These are phyloP conservation scores for Morbakka virulenta DNA, from an alignment of 30 jellyfish, hydroid and myxozoan species.

Conservation along the genomic window DNA sequence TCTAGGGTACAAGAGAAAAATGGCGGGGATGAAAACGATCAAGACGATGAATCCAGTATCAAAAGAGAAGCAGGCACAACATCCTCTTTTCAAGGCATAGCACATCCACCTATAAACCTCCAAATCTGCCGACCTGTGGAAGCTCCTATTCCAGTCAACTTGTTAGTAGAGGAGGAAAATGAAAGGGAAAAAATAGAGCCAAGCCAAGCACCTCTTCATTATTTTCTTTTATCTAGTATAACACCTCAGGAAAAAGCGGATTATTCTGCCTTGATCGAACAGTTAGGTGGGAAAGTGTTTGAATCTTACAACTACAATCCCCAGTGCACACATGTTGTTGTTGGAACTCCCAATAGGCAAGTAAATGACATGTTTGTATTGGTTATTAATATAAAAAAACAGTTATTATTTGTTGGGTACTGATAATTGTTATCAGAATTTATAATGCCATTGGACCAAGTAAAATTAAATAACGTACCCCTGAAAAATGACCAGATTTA, in stretches of 20 bases:
- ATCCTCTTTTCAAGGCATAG: too few relatives aligned
- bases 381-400: too few relatives aligned
- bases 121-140: slow-evolving; percentile 57
- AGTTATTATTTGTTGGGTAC: too few relatives aligned
- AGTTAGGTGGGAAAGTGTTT: slow-evolving; percentile 79
- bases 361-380: not conserved
- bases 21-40: too few relatives aligned
- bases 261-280: slow-evolving; percentile 84
- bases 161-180: slow-evolving; percentile 46
- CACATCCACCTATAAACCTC: slow-evolving; percentile 63
- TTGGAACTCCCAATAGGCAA: slow-evolving; percentile 92
- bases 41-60: too few relatives aligned
- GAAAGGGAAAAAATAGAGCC: not conserved
- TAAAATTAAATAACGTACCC: too few relatives aligned
- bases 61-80: too few relatives aligned
- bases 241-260: slow-evolving; percentile 86
- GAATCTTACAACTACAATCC: slow-evolving; percentile 71
- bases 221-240: slow-evolving; percentile 80
- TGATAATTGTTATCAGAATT: too few relatives aligned
- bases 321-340: slow-evolving; percentile 91
- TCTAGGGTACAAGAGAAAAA: too few relatives aligned
- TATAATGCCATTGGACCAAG: too few relatives aligned
- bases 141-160: slow-evolving; percentile 57
- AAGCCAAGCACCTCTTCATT: not conserved
- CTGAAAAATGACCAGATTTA: too few relatives aligned